A percentile compares a stretch with the other conserved stretches of the same genome.
phyloP scores from a whole-genome alignment of 2,113 vertebrate genomes.

The Illadopsis cleaveri region DNA sequence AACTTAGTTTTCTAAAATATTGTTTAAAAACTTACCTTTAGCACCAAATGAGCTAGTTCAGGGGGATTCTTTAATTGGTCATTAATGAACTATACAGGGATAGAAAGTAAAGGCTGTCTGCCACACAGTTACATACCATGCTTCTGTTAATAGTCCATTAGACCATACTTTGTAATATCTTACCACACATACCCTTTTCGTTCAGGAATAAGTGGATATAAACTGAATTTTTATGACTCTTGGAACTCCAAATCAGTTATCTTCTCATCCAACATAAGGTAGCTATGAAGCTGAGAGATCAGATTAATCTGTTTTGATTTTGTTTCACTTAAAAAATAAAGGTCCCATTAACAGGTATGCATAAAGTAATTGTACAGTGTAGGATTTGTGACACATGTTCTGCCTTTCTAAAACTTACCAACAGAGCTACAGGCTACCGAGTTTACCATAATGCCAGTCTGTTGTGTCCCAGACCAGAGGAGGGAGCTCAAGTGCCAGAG shows the following conservation, averaged over 20 bases:
- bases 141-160: slow-evolving; percentile 36
- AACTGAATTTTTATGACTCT: slow-evolving; percentile 24
- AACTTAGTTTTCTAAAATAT: not conserved
- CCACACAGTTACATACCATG: not conserved
- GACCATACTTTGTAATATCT: not conserved
- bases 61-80: slow-evolving; percentile 28
- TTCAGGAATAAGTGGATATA: not conserved
- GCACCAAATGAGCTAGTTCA: not conserved
- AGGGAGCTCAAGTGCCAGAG: not conserved
- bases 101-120: not conserved
- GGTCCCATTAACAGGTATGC: not conserved
- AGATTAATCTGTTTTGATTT: not conserved
- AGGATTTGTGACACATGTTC: not conserved
- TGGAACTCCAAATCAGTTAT: not conserved
- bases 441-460: not conserved
- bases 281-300: not conserved
- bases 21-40: not conserved
- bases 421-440: not conserved
- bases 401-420: not conserved
- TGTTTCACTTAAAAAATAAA: not conserved
- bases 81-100: slow-evolving; percentile 3
- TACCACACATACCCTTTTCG: not conserved
- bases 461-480: rapidly evolving
- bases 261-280: not conserved
- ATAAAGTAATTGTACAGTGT: not conserved